Percentiles rank a stretch among this genome's conserved stretches.
Conservation (phyloP, 2,888 invertebrate species). For the Myathropa florea region DNA sequence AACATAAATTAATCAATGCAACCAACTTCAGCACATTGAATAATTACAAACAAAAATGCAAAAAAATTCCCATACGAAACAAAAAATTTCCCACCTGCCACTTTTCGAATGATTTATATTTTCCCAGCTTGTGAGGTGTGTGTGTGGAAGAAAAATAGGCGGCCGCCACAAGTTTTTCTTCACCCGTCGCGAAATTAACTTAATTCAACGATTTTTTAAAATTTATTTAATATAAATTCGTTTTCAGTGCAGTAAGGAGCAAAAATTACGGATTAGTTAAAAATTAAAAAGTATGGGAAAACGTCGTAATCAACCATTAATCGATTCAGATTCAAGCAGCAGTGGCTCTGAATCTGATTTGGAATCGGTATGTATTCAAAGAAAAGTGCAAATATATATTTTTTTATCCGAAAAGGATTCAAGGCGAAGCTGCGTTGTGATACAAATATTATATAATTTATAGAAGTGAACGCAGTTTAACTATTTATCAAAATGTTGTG, state of each 20-base stretch:
- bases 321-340: slow-evolving; percentile 92
- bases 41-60: neutral
- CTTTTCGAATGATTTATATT: slow-evolving; percentile 30
- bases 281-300: slow-evolving; percentile 85
- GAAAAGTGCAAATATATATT: neutral
- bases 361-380: slow-evolving; percentile 87
- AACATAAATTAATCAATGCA: neutral
- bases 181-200: neutral
- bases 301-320: slow-evolving; percentile 90
- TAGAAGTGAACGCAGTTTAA: neutral
- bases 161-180: slow-evolving; percentile 45
- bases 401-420: neutral
- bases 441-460: slow-evolving; percentile 47
- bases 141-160: slow-evolving; percentile 47
- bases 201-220: neutral
- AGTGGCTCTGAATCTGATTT: slow-evolving; percentile 89
- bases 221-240: slow-evolving; percentile 9
- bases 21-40: neutral
- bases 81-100: slow-evolving; percentile 51
- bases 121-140: slow-evolving; percentile 52
- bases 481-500: neutral
- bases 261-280: neutral
- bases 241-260: slow-evolving; percentile 3
- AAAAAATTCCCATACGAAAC: slow-evolving; percentile 10
- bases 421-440: neutral